These are phyloP conservation scores for Tapirus indicus DNA, from an alignment of 2,797 vertebrate species.

Conservation along the genomic window DNA sequence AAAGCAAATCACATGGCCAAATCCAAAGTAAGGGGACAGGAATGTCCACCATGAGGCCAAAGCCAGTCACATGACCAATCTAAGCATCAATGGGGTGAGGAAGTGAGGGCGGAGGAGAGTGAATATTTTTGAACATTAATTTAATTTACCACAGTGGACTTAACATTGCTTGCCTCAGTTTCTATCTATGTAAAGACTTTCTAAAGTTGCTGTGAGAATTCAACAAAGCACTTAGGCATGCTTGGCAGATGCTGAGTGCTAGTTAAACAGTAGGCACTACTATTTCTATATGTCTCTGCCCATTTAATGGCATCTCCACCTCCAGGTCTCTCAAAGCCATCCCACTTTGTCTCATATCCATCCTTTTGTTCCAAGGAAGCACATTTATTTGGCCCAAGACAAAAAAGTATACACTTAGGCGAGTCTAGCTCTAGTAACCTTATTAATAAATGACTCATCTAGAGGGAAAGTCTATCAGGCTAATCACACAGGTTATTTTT, in stretches of 20 bases:
- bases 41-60: neutral
- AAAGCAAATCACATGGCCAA: neutral
- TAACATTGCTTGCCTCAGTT: neutral
- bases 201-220: neutral
- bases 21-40: neutral
- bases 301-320: neutral
- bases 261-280: neutral
- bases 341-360: neutral
- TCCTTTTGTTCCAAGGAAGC: neutral
- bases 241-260: neutral
- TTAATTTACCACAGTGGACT: neutral
- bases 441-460: neutral
- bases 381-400: neutral
- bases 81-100: neutral
- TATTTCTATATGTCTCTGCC: neutral
- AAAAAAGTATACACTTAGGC: neutral
- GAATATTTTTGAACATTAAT: neutral
- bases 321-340: neutral
- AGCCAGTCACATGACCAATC: neutral
- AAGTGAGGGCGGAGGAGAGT: neutral
- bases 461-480: neutral
- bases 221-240: neutral
- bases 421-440: neutral
- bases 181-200: neutral
- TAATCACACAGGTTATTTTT: neutral